Evolutionary conservation across 2,113 vertebrate genomes (phyloP).

Genomic region (Furnarius figulus): DNA sequence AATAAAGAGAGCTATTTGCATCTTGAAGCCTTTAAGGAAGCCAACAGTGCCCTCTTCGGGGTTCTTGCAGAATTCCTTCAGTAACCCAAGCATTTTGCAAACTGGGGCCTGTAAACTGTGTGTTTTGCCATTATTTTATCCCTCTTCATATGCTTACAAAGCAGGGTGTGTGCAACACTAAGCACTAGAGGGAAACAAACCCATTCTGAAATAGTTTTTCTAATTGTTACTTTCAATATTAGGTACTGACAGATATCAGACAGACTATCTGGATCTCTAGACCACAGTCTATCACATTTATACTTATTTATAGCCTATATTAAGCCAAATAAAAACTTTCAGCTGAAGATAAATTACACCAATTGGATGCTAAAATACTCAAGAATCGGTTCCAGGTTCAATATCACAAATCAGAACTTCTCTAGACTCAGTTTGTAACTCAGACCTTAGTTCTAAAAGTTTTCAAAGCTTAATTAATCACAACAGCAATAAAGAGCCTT

Average conservation of each 20-base stretch:
- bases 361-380: not conserved
- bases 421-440: not conserved
- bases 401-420: not conserved
- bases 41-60: slow-evolving; percentile 52
- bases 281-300: accelerated
- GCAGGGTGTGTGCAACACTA: not conserved
- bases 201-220: not conserved
- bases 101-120: not conserved
- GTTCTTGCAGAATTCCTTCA: not conserved
- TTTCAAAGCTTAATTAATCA: not conserved
- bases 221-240: not conserved
- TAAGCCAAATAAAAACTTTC: not conserved
- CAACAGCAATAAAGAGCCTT: not conserved
- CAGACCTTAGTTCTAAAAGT: not conserved
- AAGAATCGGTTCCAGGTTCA: not conserved
- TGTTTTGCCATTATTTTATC: not conserved
- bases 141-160: not conserved
- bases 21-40: not conserved
- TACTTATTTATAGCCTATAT: not conserved
- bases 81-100: not conserved
- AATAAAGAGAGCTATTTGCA: accelerated
- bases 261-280: not conserved
- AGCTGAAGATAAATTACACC: not conserved
- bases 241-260: not conserved
- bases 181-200: not conserved